Evolutionary conservation across 2,797 vertebrate genomes (phyloP).

Genomic region (Rhodeus uyekii): DNA sequence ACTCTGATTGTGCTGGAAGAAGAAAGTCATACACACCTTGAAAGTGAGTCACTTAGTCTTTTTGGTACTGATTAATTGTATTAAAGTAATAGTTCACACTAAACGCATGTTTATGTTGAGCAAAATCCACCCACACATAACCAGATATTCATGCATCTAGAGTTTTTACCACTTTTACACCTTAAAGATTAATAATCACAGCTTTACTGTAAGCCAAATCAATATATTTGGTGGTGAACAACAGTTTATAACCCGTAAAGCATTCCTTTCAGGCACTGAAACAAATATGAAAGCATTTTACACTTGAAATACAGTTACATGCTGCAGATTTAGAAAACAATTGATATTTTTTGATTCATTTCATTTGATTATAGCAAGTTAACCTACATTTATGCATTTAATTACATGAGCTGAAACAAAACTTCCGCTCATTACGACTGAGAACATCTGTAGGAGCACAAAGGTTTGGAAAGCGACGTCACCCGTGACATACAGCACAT

Average conservation of each 20-base stretch:
- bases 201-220: not conserved
- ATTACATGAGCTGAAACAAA: not conserved
- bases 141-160: not conserved
- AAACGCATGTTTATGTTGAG: no score
- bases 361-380: not conserved
- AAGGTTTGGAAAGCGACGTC: slow-evolving; percentile 37
- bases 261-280: no score
- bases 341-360: not conserved
- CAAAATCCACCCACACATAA: not conserved
- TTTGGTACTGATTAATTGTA: no score
- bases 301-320: no score
- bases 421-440: not conserved
- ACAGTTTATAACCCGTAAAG: not conserved
- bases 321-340: not conserved
- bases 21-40: not conserved
- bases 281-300: no score
- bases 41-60: no score
- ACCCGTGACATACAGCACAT: slow-evolving; percentile 44
- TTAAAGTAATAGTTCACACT: no score
- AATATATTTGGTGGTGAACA: not conserved
- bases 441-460: slow-evolving; percentile 5
- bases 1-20: not conserved
- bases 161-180: not conserved
- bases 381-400: not conserved
- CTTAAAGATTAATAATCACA: not conserved